Conservation (phyloP, 2,888 invertebrate species). For the Chorisops tibialis region DNA sequence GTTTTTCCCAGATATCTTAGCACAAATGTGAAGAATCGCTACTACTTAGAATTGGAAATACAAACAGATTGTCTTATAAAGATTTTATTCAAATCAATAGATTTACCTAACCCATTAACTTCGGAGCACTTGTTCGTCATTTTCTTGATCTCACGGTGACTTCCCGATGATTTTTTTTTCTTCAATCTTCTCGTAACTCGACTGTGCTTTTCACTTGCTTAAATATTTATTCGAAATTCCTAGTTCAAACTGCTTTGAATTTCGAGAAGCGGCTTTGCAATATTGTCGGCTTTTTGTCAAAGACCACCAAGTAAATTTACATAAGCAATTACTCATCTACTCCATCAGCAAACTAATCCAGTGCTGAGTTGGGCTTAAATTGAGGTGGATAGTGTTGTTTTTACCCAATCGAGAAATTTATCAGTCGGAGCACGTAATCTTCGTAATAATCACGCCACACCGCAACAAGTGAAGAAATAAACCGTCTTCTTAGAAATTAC, state of each 20-base stretch:
- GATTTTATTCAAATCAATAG: too few species aligned
- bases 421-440: slow-evolving; percentile 19
- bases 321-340: slow-evolving; percentile 25
- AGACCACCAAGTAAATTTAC: slow-evolving; percentile 16
- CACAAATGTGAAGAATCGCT: too few species aligned
- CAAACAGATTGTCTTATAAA: too few species aligned
- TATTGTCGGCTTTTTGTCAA: slow-evolving; percentile 15
- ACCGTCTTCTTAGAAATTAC: too few species aligned
- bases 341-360: slow-evolving; percentile 14
- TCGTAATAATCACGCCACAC: not conserved
- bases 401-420: slow-evolving; percentile 13
- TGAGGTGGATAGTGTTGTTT: not conserved
- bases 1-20: too few species aligned
- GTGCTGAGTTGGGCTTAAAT: not conserved
- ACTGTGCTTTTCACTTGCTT: slow-evolving; percentile 23
- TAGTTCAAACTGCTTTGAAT: not conserved
- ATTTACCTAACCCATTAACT: too few species aligned
- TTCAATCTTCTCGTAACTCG: slow-evolving; percentile 20
- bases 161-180: slow-evolving; percentile 1
- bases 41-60: too few species aligned
- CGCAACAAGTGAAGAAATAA: too few species aligned
- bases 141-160: slow-evolving; percentile 16
- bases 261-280: not conserved
- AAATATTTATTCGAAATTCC: slow-evolving; percentile 14
- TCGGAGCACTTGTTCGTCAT: not conserved